phyloP scores from a whole-genome alignment of 2,113 vertebrate species.

The Notarius quadriscutis region DNA sequence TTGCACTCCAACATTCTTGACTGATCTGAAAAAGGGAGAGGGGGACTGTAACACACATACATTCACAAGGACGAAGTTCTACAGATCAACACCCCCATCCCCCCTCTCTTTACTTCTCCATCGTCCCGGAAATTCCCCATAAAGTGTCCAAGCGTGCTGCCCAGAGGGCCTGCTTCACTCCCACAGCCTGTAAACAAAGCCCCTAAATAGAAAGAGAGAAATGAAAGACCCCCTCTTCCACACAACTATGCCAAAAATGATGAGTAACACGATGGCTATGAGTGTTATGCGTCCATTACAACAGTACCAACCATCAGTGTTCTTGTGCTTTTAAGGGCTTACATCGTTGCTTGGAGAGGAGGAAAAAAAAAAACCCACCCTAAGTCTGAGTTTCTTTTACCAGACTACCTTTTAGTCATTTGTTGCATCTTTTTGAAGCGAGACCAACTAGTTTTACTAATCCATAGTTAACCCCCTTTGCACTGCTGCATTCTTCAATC shows the following conservation, averaged over 20 bases:
- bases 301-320: constrained; percentile 2
- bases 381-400: background rate
- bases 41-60: constrained; percentile 12
- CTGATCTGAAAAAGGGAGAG: constrained; percentile 11
- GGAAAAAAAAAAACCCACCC: background rate
- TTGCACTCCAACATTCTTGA: constrained; percentile 10
- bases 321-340: constrained; percentile 48
- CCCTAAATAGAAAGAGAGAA: constrained; percentile 41
- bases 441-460: background rate
- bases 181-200: constrained; percentile 45
- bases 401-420: background rate
- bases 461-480: background rate
- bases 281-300: constrained; percentile 14
- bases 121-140: constrained; percentile 53
- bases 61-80: constrained; percentile 8
- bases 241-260: constrained; percentile 46
- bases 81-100: constrained; percentile 29
- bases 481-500: background rate
- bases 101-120: constrained; percentile 29
- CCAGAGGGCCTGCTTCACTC: constrained; percentile 37
- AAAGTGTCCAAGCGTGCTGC: constrained; percentile 39
- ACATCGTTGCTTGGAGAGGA: background rate
- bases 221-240: constrained; percentile 21
- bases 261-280: constrained; percentile 44
- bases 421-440: background rate